These are phyloP conservation scores for Rhinoraja longicauda DNA, from an alignment of 2,797 vertebrate species.

Conservation along the genomic window DNA sequence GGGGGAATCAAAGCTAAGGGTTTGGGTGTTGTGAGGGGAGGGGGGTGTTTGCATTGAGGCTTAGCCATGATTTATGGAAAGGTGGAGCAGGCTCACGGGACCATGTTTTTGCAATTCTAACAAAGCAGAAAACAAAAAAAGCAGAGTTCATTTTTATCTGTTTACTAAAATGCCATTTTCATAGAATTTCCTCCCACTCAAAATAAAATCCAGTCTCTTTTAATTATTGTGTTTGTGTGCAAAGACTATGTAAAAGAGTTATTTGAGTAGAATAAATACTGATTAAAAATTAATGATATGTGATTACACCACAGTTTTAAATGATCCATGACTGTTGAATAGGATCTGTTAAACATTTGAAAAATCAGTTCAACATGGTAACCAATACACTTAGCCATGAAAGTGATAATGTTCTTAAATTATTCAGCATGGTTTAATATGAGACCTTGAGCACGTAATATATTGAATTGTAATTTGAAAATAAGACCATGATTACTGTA, in stretches of 20 bases:
- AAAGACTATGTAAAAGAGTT: not conserved
- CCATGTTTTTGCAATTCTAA: too few relatives aligned
- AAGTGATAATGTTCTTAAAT: not conserved
- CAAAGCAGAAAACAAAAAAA: not conserved
- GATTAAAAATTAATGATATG: constrained; percentile 14
- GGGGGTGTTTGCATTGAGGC: too few relatives aligned
- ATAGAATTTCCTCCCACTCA: not conserved
- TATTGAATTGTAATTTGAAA: not conserved
- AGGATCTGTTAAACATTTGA: not conserved
- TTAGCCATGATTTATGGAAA: too few relatives aligned
- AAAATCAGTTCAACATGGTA: not conserved
- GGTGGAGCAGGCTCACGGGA: too few relatives aligned
- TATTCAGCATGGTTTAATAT: not conserved
- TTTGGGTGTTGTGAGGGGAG: too few relatives aligned
- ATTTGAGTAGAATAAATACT: constrained; percentile 1
- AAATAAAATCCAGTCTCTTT: not conserved
- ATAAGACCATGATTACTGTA: not conserved
- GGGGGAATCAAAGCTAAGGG: too few relatives aligned
- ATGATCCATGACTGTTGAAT: constrained; percentile 4
- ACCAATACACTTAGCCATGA: not conserved
- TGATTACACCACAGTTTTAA: not conserved
- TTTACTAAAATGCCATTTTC: not conserved
- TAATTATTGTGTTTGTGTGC: constrained; percentile 6
- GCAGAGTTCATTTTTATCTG: not conserved
- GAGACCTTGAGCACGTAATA: not conserved